Percentiles rank a stretch among this genome's conserved stretches.
These are phyloP conservation scores for Limenitis camilla DNA, from an alignment of 2,888 invertebrate species.

Conservation along the genomic window DNA sequence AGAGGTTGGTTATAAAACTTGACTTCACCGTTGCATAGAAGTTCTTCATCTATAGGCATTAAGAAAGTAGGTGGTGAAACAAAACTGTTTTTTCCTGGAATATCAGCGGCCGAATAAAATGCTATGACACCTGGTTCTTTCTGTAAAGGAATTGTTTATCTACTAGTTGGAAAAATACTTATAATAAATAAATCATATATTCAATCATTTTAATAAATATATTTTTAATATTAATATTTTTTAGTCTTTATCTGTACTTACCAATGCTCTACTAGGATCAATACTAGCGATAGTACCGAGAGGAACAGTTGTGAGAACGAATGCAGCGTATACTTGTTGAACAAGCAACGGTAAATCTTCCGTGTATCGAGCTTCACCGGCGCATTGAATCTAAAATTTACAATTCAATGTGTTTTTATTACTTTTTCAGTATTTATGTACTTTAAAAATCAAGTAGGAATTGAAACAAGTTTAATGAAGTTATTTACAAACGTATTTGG, in stretches of 20 bases:
- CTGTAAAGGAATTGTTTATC: constrained; percentile 56
- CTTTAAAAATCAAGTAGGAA: too few species aligned
- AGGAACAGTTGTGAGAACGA: constrained; percentile 74
- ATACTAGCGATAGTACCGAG: constrained; percentile 73
- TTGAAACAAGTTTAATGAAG: not conserved
- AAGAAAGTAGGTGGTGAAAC: constrained; percentile 31
- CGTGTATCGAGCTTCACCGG: constrained; percentile 79
- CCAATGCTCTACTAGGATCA: constrained; percentile 77
- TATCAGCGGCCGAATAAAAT: constrained; percentile 75
- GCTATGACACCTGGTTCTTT: constrained; percentile 74
- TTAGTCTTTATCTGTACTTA: constrained; percentile 37
- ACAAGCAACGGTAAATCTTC: constrained; percentile 76
- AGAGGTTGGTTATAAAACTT: constrained; percentile 78
- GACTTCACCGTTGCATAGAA: constrained; percentile 67
- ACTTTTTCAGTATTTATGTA: not conserved
- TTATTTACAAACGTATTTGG: too few species aligned
- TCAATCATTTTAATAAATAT: too few species aligned
- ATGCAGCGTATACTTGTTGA: constrained; percentile 78
- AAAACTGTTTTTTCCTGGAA: constrained; percentile 76
- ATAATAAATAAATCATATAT: too few species aligned
- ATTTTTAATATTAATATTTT: too few species aligned
- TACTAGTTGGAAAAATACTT: too few species aligned
- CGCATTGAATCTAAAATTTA: constrained; percentile 62
- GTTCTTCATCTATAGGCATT: constrained; percentile 43
- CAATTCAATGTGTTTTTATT: not conserved